These are phyloP conservation scores for Chrysomallon squamiferum DNA, from an alignment of 1,140 invertebrate genomes.

Conservation along the genomic window DNA sequence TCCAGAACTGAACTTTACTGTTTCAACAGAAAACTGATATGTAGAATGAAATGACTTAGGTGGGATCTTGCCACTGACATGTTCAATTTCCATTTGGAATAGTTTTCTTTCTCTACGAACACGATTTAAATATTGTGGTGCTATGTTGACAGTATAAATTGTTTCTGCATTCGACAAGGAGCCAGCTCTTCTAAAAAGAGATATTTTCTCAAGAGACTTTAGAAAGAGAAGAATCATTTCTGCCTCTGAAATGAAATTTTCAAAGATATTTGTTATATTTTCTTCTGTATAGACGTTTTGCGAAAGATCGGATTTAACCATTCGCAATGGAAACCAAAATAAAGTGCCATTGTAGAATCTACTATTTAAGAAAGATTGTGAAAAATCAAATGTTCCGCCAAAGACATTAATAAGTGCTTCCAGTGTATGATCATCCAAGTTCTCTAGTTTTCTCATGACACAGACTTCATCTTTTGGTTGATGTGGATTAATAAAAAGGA, in stretches of 20 bases:
- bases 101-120: background rate
- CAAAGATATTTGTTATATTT: slow-evolving; percentile 30
- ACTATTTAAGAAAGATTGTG: slow-evolving; percentile 8
- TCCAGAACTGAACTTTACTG: too few species aligned
- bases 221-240: slow-evolving; percentile 15
- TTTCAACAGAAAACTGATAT: background rate
- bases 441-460: background rate
- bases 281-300: slow-evolving; percentile 19
- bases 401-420: slow-evolving; percentile 7
- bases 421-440: slow-evolving; percentile 6
- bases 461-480: slow-evolving; percentile 18
- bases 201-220: slow-evolving; percentile 4
- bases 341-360: slow-evolving; percentile 31
- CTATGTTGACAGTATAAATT: background rate
- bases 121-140: background rate
- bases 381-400: slow-evolving; percentile 21
- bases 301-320: slow-evolving; percentile 18
- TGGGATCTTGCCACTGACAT: background rate
- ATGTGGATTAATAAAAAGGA: slow-evolving; percentile 44
- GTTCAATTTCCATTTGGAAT: background rate
- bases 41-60: background rate
- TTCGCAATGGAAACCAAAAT: slow-evolving; percentile 46
- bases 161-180: too few species aligned
- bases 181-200: background rate
- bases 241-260: slow-evolving; percentile 26